Base-by-base conservation (phyloP, 2,888 invertebrate genomes). In the Drosophila barbarae region DNA sequence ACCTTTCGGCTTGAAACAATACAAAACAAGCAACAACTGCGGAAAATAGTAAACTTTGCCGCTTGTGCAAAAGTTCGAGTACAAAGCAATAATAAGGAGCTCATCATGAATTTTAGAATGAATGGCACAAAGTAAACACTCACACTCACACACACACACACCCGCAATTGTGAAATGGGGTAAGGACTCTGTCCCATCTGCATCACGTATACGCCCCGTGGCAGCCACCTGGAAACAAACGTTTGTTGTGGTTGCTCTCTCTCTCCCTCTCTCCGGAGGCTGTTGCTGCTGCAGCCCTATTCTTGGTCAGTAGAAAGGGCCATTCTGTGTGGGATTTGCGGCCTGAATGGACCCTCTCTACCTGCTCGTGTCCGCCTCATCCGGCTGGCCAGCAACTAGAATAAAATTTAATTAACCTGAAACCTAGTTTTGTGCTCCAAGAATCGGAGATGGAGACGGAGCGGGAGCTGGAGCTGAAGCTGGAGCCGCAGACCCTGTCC, bases 351-450 rank as follows among this genome's bases (percentile, higher is more conserved):
- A 10, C 23, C 10, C n/a, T 10, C 3, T 28, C 10, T 3, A 13
- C 15, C 49, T 9, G 10, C 38, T 44, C 3, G 1, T 15, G 13
- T n/a, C 30, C 18, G 10, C 32, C 28, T 34, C 64, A 32, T 64
- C 52, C 66, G 61, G 66, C 41, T 65, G 42, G 38, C 32, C 66
- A 8, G 51, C 39, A 61, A 65, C 58, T 61, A 56, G 59, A 77
- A 68, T 71, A 71, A 60, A 74, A 77, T 55, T 71, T 71, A 77
- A 77, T 75, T 77, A 77, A 69, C 69, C 74, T 65, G 49, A 56
- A 66, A 57, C 51, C 51, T 60, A 71, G 56, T 63, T 60, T 61
- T 54, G 46, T 66, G 44, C 66, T 63, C n/a, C 30, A 32, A 60
- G 35, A 42, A 35, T 35, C 35, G 4, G 42, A 18, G 54, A 8